phyloP scores from a whole-genome alignment of 2,797 vertebrate genomes.

The Allobates femoralis region DNA sequence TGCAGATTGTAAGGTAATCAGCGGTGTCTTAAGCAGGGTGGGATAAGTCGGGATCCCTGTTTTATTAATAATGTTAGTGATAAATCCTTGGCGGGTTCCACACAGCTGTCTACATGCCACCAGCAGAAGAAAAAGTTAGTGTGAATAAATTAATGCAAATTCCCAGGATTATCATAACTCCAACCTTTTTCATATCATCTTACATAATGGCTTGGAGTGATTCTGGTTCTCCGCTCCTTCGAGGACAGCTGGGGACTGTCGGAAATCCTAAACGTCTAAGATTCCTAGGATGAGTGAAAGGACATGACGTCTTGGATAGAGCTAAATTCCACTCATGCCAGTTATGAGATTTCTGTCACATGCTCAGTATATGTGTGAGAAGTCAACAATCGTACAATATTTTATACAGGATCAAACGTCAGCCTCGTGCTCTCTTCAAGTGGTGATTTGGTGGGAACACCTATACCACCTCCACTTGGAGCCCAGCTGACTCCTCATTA shows the following conservation, averaged over 20 bases:
- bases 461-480: background rate
- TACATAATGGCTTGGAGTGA: conserved; percentile 74
- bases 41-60: conserved; percentile 21
- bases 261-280: conserved; percentile 14
- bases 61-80: conserved; percentile 45
- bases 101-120: conserved; percentile 75
- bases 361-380: background rate
- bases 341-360: background rate
- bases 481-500: background rate
- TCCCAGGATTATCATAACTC: conserved; percentile 72
- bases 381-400: background rate
- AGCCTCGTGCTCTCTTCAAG: too few species aligned
- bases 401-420: background rate
- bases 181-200: conserved; percentile 70
- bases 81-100: conserved; percentile 65
- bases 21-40: background rate
- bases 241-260: conserved; percentile 29
- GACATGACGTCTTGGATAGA: background rate
- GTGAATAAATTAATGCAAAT: conserved; percentile 68
- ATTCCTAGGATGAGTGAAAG: conserved; percentile 7
- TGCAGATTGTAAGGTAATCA: conserved; percentile 23
- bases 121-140: conserved; percentile 64
- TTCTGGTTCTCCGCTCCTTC: conserved; percentile 42
- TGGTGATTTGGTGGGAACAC: too few species aligned
- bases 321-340: background rate